These are phyloP conservation scores for Ochropleura leucogaster DNA, from an alignment of 2,888 invertebrate species.

Conservation along the genomic window DNA sequence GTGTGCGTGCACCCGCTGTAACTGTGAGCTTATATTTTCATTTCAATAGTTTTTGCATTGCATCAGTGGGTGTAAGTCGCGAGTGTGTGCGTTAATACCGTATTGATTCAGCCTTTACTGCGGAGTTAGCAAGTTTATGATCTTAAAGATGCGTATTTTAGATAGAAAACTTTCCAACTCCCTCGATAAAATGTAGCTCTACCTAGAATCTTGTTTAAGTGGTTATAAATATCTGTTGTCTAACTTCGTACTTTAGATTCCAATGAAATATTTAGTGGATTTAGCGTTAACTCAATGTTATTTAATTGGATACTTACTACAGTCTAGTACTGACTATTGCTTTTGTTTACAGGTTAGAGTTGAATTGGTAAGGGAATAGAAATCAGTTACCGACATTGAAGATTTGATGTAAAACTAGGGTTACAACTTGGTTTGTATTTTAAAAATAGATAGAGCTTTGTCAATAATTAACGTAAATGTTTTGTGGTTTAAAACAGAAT, in stretches of 20 bases:
- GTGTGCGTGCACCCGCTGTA: constrained; percentile 72
- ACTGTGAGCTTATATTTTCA: constrained; percentile 88
- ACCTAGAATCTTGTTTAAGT: constrained; percentile 20
- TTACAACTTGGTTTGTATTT: constrained; percentile 5
- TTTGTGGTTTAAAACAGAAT: neutral
- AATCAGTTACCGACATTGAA: constrained; percentile 21
- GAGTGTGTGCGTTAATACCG: constrained; percentile 87
- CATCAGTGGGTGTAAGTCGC: constrained; percentile 79
- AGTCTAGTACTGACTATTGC: constrained; percentile 20
- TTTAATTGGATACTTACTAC: constrained; percentile 27
- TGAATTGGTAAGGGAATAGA: constrained; percentile 5
- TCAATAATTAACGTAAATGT: neutral
- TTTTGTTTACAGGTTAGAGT: constrained; percentile 43
- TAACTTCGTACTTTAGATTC: constrained; percentile 40
- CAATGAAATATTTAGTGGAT: constrained; percentile 43
- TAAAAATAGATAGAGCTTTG: neutral
- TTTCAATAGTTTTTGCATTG: constrained; percentile 89
- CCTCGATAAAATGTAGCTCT: constrained; percentile 21
- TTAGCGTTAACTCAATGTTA: constrained; percentile 3
- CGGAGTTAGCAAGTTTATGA: constrained; percentile 85
- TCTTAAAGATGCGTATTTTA: constrained; percentile 78
- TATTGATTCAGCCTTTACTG: constrained; percentile 85
- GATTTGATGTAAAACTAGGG: constrained; percentile 13
- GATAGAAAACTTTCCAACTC: constrained; percentile 54
- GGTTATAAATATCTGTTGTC: constrained; percentile 47